phyloP scores from a whole-genome alignment of 2,113 vertebrate genomes.

The Dascyllus trimaculatus region DNA sequence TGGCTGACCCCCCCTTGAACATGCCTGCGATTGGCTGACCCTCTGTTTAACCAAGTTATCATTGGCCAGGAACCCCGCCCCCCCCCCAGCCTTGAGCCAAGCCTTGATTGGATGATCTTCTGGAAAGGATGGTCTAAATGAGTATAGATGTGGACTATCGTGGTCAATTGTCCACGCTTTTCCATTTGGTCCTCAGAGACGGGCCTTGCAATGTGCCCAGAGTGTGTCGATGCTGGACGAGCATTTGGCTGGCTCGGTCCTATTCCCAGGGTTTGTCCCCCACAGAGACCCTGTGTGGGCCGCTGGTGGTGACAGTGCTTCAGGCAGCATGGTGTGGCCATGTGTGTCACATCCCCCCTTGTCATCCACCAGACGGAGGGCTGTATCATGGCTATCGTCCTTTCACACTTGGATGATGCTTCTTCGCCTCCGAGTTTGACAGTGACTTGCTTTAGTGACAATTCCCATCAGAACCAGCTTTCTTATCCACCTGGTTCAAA shows the following conservation, averaged over 20 bases:
- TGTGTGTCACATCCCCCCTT: constrained; percentile 78
- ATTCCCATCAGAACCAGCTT: constrained; percentile 77
- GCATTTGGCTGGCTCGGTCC: constrained; percentile 59
- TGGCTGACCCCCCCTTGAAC: constrained; percentile 73
- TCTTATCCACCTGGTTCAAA: constrained; percentile 79
- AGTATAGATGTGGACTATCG: constrained; percentile 64
- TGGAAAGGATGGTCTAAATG: constrained; percentile 70
- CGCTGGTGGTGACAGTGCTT: constrained; percentile 72
- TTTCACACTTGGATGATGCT: constrained; percentile 81
- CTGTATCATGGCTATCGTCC: constrained; percentile 79
- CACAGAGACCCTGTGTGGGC: constrained; percentile 73
- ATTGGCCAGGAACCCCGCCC: constrained; percentile 65
- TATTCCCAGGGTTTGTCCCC: constrained; percentile 69
- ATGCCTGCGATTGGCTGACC: constrained; percentile 78
- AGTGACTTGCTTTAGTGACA: constrained; percentile 78
- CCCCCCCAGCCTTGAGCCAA: constrained; percentile 55
- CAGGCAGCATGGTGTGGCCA: constrained; percentile 77
- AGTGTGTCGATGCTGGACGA: constrained; percentile 51
- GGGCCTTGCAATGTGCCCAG: constrained; percentile 33
- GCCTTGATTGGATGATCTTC: constrained; percentile 76
- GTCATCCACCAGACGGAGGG: constrained; percentile 81
- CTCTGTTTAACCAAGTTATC: constrained; percentile 50
- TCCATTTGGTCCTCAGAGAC: constrained; percentile 54
- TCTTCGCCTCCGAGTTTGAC: constrained; percentile 73
- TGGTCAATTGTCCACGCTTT: constrained; percentile 51